Evolutionary conservation across 2,113 vertebrate genomes (phyloP).

Genomic region (Galeopterus variegatus): DNA sequence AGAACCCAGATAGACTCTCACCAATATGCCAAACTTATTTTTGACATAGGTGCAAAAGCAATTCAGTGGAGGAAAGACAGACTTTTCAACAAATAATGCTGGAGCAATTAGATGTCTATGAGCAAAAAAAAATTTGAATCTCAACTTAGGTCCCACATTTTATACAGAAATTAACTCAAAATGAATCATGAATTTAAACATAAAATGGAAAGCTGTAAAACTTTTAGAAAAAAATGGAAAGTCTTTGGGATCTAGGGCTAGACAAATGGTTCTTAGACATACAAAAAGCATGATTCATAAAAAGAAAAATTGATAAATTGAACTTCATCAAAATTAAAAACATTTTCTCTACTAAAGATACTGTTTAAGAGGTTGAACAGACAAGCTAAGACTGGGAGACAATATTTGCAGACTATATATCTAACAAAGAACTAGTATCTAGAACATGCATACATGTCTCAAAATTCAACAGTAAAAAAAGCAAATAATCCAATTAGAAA

Average conservation of each 20-base stretch:
- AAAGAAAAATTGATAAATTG: background rate
- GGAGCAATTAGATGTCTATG: background rate
- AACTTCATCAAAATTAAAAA: conserved; percentile 33
- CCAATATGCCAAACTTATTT: background rate
- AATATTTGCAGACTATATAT: background rate
- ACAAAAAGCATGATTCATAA: background rate
- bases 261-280: background rate
- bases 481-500: background rate
- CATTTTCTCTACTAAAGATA: background rate
- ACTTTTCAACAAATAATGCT: background rate
- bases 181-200: background rate
- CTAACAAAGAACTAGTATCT: background rate
- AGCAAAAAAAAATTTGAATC: background rate
- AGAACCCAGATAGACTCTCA: background rate
- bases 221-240: background rate
- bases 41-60: background rate
- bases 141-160: background rate
- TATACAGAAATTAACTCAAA: conserved; percentile 11
- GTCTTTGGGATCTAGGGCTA: background rate
- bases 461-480: background rate
- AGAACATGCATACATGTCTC: background rate
- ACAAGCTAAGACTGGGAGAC: background rate
- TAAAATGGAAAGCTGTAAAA: conserved; percentile 2
- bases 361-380: background rate
- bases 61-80: background rate